phyloP scores from a whole-genome alignment of 2,888 invertebrate species.

The Drosophila nr. perissopoda region DNA sequence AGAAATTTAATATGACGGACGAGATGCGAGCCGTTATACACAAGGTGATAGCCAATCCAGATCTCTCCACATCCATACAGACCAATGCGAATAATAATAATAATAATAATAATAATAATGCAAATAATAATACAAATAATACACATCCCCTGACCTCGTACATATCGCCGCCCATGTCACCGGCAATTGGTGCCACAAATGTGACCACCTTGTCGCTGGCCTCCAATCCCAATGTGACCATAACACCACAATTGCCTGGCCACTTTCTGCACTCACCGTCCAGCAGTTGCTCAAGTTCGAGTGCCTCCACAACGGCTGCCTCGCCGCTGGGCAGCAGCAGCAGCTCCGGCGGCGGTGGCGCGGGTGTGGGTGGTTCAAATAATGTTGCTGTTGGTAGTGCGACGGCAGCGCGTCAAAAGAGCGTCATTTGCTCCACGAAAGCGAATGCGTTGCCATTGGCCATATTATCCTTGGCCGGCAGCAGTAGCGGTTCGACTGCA shows the following conservation, averaged over 20 bases:
- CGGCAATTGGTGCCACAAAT: constrained; percentile 69
- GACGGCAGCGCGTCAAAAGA: constrained; percentile 77
- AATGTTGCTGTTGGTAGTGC: constrained; percentile 8
- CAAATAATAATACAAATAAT: constrained; percentile 20
- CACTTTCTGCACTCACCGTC: constrained; percentile 77
- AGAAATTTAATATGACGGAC: constrained; percentile 84
- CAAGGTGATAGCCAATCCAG: constrained; percentile 83
- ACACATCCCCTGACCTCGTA: constrained; percentile 77
- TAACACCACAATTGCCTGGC: constrained; percentile 79
- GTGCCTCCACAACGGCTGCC: constrained; percentile 70
- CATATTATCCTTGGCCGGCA: constrained; percentile 55
- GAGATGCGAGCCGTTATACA: constrained; percentile 84
- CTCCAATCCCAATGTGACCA: constrained; percentile 82
- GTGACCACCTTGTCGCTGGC: constrained; percentile 79
- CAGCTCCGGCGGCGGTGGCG: constrained; percentile 5
- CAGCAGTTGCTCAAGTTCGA: constrained; percentile 72
- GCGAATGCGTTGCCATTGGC: constrained; percentile 70
- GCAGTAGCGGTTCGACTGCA: neutral
- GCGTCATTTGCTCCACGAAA: constrained; percentile 84
- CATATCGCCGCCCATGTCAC: constrained; percentile 83
- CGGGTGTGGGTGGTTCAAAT: constrained; percentile 5
- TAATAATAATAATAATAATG: constrained; percentile 21
- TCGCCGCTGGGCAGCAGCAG: constrained; percentile 58
- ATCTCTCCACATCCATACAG: constrained; percentile 83
- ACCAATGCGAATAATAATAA: constrained; percentile 70